Conservation (phyloP, 2,113 vertebrate genomes). For the Antigone vipio region DNA sequence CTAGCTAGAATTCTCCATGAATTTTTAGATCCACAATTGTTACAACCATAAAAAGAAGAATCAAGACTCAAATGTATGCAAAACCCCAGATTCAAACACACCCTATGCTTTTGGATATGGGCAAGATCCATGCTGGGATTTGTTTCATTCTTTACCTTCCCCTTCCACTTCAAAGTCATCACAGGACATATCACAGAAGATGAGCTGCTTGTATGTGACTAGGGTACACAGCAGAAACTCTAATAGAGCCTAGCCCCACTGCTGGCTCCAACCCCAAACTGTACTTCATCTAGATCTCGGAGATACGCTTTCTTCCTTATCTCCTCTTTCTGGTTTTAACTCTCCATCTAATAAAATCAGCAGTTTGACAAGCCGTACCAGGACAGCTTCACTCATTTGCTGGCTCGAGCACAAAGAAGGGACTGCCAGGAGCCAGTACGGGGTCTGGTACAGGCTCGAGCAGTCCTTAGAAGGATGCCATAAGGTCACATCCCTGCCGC, state of each 20-base stretch:
- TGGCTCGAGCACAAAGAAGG: not conserved
- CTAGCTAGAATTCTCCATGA: not conserved
- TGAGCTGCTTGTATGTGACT: not conserved
- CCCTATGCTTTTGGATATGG: not conserved
- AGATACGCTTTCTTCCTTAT: not conserved
- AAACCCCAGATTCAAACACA: not conserved
- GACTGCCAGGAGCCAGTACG: not conserved
- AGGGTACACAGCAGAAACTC: not conserved
- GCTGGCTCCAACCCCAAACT: not conserved
- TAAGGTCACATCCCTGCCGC: not conserved
- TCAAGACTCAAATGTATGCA: not conserved
- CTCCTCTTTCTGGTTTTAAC: not conserved
- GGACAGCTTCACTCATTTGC: not conserved
- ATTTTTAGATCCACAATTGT: not conserved
- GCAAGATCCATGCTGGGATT: not conserved
- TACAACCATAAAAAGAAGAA: not conserved
- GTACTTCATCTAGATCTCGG: not conserved
- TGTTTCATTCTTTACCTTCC: not conserved
- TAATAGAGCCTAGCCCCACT: not conserved
- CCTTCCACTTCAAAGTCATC: not conserved
- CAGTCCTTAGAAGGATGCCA: not conserved
- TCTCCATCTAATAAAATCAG: not conserved
- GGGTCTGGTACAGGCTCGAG: not conserved
- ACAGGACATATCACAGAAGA: not conserved
- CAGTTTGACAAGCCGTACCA: not conserved